Conservation (phyloP, 35 echinoderm and acorn worm species). For the Apostichopus californicus region DNA sequence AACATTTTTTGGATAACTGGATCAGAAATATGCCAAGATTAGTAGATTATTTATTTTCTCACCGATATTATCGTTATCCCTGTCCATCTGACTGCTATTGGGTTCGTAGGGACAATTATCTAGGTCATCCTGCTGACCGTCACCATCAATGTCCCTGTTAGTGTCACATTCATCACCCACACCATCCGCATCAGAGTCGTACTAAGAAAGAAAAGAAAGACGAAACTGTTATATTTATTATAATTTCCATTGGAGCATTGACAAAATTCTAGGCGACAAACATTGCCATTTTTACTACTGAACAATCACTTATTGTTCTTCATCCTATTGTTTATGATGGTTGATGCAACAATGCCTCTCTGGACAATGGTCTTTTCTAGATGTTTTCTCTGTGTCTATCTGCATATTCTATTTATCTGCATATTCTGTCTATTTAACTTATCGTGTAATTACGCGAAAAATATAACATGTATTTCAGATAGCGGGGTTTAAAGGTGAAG, state of each 20-base stretch:
- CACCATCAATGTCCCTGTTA: conserved; percentile 78
- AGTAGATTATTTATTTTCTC: background rate
- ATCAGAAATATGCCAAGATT: no score
- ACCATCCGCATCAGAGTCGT: conserved; percentile 81
- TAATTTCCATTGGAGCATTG: no score
- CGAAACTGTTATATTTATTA: background rate
- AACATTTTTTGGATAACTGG: no score
- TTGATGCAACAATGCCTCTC: background rate
- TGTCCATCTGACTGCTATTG: conserved; percentile 87
- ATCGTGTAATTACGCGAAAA: no score
- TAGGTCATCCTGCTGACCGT: conserved; percentile 93
- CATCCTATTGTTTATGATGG: background rate
- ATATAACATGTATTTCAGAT: no score
- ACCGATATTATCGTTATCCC: conserved; percentile 91
- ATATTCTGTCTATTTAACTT: no score
- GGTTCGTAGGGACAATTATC: conserved; percentile 91
- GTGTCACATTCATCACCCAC: conserved; percentile 99
- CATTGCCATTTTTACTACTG: no score
- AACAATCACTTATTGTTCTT: no score
- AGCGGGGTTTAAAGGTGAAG: no score
- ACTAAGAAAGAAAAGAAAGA: conserved; percentile 34
- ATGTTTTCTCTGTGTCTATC: no score
- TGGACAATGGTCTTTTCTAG: background rate
- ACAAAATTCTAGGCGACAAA: no score
- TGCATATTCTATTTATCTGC: no score